A percentile compares a stretch with the other conserved stretches of the same genome.
These are phyloP conservation scores for Pseudorhombus dupliciocellatus DNA, from an alignment of 2,113 vertebrate genomes.

Conservation along the genomic window DNA sequence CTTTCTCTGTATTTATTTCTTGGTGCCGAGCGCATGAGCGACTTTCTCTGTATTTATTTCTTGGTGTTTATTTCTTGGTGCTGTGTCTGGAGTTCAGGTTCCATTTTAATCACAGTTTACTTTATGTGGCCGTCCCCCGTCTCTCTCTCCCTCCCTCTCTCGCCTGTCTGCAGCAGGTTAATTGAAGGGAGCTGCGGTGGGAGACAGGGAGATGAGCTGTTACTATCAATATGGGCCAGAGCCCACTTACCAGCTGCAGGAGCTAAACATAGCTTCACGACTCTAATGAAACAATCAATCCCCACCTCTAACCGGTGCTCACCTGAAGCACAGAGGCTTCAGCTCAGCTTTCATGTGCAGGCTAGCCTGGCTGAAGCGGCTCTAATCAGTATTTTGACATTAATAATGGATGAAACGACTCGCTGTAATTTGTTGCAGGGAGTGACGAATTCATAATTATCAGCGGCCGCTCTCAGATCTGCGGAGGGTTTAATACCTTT, in stretches of 20 bases:
- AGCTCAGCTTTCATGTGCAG: background rate
- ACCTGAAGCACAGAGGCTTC: background rate
- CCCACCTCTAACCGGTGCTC: conserved; percentile 1
- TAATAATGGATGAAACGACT: background rate
- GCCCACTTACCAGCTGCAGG: conserved; percentile 26
- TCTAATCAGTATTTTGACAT: background rate
- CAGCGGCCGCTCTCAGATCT: background rate
- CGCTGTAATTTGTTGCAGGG: background rate
- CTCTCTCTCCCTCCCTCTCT: conserved; percentile 7
- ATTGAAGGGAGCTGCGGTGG: conserved; percentile 65
- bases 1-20: conserved; percentile 20
- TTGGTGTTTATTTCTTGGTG: too few species aligned
- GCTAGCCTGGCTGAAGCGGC: background rate
- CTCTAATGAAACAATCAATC: conserved; percentile 35
- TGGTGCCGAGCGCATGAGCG: conserved; percentile 9
- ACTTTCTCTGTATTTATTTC: conserved; percentile 18
- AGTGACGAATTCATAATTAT: conserved; percentile 2
- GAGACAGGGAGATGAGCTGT: conserved; percentile 53
- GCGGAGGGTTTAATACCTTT: background rate
- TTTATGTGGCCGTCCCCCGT: conserved; percentile 15
- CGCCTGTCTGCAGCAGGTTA: conserved; percentile 56
- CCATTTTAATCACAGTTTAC: conserved; percentile 57
- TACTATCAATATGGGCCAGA: conserved; percentile 52
- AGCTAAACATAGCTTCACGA: conserved; percentile 43
- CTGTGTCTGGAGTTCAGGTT: conserved; percentile 37